A percentile compares a stretch with the other conserved stretches of the same genome.
Conservation (phyloP, 2,113 vertebrate genomes). For the Echinops telfairi region DNA sequence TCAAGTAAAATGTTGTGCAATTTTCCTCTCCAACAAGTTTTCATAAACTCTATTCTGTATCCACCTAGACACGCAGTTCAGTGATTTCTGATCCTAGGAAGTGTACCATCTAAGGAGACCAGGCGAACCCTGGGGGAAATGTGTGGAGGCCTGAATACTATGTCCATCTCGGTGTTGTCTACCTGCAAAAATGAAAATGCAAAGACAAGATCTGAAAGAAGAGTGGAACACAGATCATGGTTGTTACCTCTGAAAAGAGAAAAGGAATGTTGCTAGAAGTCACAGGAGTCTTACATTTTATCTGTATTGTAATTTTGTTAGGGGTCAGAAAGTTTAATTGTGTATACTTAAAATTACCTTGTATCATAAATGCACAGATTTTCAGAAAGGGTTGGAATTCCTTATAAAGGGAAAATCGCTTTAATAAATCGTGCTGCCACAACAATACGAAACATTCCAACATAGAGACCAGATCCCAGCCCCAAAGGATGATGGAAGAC, state of each 20-base stretch:
- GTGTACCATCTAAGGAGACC: neutral
- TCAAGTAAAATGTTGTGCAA: neutral
- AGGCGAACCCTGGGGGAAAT: neutral
- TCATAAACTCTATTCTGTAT: neutral
- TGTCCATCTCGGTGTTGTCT: neutral
- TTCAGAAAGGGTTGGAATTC: too few species aligned
- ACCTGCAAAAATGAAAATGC: neutral
- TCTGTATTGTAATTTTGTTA: neutral
- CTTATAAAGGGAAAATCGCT: too few species aligned
- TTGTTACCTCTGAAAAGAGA: neutral
- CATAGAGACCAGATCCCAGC: neutral
- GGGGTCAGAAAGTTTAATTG: neutral
- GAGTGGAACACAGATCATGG: neutral
- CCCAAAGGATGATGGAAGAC: neutral
- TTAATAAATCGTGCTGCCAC: neutral
- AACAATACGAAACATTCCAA: neutral
- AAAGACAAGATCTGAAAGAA: neutral
- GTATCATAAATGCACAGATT: too few species aligned
- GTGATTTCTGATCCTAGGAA: neutral
- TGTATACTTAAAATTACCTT: neutral
- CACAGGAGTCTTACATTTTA: constrained; percentile 12
- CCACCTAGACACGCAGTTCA: too few species aligned
- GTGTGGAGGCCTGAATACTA: neutral
- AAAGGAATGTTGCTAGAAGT: neutral
- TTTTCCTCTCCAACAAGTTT: constrained; percentile 19